Base-by-base conservation (phyloP, 2,113 vertebrate species). In the Atrichornis clamosus region DNA sequence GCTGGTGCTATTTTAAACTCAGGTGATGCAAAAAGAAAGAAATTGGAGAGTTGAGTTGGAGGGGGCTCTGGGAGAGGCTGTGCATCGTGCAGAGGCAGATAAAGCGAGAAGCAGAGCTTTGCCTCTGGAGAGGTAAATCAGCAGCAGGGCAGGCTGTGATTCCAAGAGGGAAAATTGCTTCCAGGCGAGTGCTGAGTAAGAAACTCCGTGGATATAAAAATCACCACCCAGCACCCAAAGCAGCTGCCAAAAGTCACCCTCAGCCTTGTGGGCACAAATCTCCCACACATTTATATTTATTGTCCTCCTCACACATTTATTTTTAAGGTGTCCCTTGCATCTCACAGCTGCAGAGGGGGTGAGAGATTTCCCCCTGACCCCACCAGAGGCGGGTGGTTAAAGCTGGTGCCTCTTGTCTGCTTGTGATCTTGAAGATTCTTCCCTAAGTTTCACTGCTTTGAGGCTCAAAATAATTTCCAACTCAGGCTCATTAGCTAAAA, bases 191-290 rank as follows among this genome's bases (percentile, higher is more conserved):
- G 32, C 9, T 44, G 46, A 22, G 35, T 27, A 64, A 37, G 42
- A 69, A 85, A 28, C 21, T 26, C 1, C 0, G 0, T 13, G 30
- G 37, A 1, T 19, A 37, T 10, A 33, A 20, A 35, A 37, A 32
- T 53, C 27, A 24, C 15, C 37, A 41, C 35, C 6, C 41, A 27
- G 18, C n/a, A 64, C 27, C 24, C 32, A 33, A 12, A 76, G 14
- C 26, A 44, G 67, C 50, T 67, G 37, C 53, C 82, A 78, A n/a
- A 78, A 35, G 15, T 15, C n/a, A 4, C n/a, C 62, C 81, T 50
- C 73, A 60, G 59, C 52, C 46, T 32, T 18, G 42, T 11, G 58
- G 56, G 42, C 22, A 74, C 41, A 63, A 26, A 20, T 55, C 47
- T 8, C 85, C 49, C 37, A 10, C 10, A 33, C n/a, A n/a, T n/a